Evolutionary conservation across 2,888 invertebrate species (phyloP).

Genomic region (Cordilura impudica): DNA sequence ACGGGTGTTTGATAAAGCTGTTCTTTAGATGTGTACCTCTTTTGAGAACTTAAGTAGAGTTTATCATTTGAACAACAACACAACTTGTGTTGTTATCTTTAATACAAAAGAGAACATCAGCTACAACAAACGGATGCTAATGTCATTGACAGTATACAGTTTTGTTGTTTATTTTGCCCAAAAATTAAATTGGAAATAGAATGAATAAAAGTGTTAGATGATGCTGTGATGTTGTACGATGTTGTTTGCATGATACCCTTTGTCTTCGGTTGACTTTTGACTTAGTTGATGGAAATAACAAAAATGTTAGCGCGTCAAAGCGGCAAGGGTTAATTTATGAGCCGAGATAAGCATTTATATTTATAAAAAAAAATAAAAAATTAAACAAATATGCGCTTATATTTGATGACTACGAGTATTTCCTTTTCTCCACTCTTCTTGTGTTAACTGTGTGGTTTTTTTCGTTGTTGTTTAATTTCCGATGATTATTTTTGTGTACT

Average conservation of each 20-base stretch:
- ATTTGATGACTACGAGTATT: neutral
- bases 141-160: slow-evolving; percentile 62
- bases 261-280: slow-evolving; percentile 21
- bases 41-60: slow-evolving; percentile 44
- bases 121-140: slow-evolving; percentile 52
- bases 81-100: slow-evolving; percentile 23
- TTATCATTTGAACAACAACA: slow-evolving; percentile 29
- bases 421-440: neutral
- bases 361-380: neutral
- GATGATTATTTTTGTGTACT: slow-evolving; percentile 21
- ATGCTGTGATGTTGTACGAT: slow-evolving; percentile 10
- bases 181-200: slow-evolving; percentile 30
- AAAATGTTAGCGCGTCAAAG: slow-evolving; percentile 27
- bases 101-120: slow-evolving; percentile 38
- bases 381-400: neutral
- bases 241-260: slow-evolving; percentile 4
- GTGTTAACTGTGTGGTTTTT: slow-evolving; percentile 21
- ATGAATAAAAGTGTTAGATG: slow-evolving; percentile 33
- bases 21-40: neutral
- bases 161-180: slow-evolving; percentile 35
- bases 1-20: neutral
- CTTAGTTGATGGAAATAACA: slow-evolving; percentile 27
- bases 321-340: slow-evolving; percentile 68
- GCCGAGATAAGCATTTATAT: slow-evolving; percentile 70
- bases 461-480: slow-evolving; percentile 50